Percentiles rank a stretch among this genome's conserved stretches.
Evolutionary conservation across 2,888 invertebrate species (phyloP).

Genomic region (Mimas tiliae): DNA sequence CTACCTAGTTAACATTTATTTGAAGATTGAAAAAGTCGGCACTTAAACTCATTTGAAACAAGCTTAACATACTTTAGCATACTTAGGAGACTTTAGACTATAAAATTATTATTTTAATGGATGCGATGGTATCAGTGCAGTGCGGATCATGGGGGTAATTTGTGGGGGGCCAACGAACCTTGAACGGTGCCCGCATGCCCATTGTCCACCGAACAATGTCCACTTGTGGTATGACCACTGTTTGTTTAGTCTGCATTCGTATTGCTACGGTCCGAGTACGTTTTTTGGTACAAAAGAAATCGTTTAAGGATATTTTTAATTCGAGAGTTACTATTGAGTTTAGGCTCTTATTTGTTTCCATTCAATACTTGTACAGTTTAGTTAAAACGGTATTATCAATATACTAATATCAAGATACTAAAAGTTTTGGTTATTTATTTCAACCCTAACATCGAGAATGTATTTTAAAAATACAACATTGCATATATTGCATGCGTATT

Average conservation of each 20-base stretch:
- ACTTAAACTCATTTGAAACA: slow-evolving; percentile 16
- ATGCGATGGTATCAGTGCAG: slow-evolving; percentile 64
- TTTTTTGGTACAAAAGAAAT: slow-evolving; percentile 9
- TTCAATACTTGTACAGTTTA: too few species aligned
- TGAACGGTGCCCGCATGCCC: slow-evolving; percentile 68
- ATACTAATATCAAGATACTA: too few species aligned
- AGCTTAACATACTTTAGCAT: slow-evolving; percentile 39
- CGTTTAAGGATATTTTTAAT: slow-evolving; percentile 12
- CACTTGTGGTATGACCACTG: slow-evolving; percentile 49
- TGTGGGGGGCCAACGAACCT: slow-evolving; percentile 70
- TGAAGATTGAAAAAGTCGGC: neutral
- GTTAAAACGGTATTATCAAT: too few species aligned
- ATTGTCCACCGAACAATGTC: slow-evolving; percentile 69
- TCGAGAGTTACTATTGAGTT: slow-evolving; percentile 27
- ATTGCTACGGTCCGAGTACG: neutral
- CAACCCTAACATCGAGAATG: too few species aligned
- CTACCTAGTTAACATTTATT: too few species aligned
- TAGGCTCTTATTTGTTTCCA: neutral
- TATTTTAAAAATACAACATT: too few species aligned
- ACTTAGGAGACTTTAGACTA: slow-evolving; percentile 53
- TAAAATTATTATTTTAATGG: slow-evolving; percentile 62
- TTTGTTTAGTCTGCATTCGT: slow-evolving; percentile 17
- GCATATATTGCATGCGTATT: too few species aligned
- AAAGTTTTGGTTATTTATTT: too few species aligned
- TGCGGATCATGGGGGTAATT: slow-evolving; percentile 69